Conservation (phyloP, 2,113 vertebrate genomes). For the Elephantulus edwardii region DNA sequence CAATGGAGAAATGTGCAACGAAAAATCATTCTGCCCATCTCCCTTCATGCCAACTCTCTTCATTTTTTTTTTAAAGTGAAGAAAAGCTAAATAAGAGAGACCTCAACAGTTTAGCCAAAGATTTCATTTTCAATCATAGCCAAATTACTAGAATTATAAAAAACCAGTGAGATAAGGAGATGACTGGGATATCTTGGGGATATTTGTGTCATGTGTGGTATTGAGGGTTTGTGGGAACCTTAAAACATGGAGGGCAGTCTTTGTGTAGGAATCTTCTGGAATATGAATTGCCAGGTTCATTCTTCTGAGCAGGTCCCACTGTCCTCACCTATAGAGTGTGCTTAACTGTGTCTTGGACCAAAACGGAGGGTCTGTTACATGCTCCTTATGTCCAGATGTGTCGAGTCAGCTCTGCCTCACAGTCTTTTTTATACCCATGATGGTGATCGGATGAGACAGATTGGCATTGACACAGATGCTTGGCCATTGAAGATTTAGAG, state of each 20-base stretch:
- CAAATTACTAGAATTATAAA: slow-evolving; percentile 54
- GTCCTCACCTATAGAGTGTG: not conserved
- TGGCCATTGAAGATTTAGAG: not conserved
- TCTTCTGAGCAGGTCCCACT: not conserved
- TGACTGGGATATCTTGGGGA: not conserved
- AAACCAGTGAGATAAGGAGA: not conserved
- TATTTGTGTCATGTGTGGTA: not conserved
- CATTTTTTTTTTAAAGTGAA: slow-evolving; percentile 26
- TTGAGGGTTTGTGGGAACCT: not conserved
- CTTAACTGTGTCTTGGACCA: not conserved
- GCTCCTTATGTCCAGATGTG: not conserved
- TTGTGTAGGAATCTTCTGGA: slow-evolving; percentile 22
- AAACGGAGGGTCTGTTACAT: not conserved
- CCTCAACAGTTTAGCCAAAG: slow-evolving; percentile 14
- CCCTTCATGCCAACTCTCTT: not conserved
- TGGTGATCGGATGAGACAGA: not conserved
- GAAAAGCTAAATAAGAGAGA: slow-evolving; percentile 6
- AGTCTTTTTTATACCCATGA: not conserved
- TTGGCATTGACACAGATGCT: not conserved
- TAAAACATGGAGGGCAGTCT: not conserved
- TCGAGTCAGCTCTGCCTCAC: not conserved
- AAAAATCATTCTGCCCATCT: not conserved
- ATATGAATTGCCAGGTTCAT: not conserved
- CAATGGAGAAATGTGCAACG: not conserved
- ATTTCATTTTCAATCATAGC: slow-evolving; percentile 53